Conservation (phyloP, 2,797 vertebrate genomes). For the Bradypus variegatus region DNA sequence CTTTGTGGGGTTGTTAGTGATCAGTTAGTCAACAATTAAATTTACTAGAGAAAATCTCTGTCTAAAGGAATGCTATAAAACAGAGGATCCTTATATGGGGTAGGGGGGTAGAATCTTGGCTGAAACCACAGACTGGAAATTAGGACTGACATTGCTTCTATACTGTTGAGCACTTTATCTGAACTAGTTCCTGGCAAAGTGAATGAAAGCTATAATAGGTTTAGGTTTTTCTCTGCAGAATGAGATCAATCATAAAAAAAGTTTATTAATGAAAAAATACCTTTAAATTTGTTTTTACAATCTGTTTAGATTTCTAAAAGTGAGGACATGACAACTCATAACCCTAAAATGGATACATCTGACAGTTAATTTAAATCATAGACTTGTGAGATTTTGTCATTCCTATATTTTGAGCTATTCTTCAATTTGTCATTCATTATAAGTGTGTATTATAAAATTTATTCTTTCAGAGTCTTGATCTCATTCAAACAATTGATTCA, state of each 20-base stretch:
- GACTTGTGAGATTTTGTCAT: background rate
- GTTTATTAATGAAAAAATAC: no score
- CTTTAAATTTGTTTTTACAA: conserved; percentile 15
- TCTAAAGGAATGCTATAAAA: background rate
- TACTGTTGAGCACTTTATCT: no score
- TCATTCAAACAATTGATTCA: conserved; percentile 29
- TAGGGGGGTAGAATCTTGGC: no score
- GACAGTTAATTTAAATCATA: background rate
- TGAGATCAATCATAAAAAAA: no score
- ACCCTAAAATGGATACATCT: background rate
- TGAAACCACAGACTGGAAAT: no score
- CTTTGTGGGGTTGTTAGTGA: background rate
- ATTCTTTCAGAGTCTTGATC: background rate
- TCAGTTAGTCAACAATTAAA: background rate
- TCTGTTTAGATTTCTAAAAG: background rate
- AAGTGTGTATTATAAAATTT: conserved; percentile 3
- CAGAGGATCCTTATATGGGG: background rate
- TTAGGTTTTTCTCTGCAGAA: no score
- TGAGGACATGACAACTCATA: background rate
- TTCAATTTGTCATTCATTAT: background rate
- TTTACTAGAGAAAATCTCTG: background rate
- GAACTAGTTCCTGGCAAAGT: no score
- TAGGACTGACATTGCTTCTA: no score
- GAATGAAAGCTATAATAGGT: no score
- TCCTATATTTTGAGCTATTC: background rate